These are phyloP conservation scores for Coelopa frigida DNA, from an alignment of 1,140 invertebrate species.

Conservation along the genomic window DNA sequence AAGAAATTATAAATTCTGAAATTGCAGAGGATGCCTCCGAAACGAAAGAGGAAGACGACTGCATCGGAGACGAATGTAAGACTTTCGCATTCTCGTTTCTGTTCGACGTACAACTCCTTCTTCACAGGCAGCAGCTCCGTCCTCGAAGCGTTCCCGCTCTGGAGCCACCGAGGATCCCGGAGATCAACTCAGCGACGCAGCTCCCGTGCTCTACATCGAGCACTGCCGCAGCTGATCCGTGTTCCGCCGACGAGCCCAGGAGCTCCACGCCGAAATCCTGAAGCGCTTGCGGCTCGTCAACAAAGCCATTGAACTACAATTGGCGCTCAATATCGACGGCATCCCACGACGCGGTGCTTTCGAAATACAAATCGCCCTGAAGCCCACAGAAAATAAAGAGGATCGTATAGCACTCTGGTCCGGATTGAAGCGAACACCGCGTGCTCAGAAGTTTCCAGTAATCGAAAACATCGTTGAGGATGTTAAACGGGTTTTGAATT, in stretches of 20 bases:
- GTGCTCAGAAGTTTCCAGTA: slow-evolving; percentile 34
- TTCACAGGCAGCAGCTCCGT: background rate
- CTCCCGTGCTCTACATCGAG: slow-evolving; percentile 34
- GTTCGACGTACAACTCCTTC: no score
- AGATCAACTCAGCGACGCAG: background rate
- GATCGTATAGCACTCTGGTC: slow-evolving; percentile 26
- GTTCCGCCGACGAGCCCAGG: slow-evolving; percentile 31
- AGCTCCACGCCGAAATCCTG: slow-evolving; percentile 24
- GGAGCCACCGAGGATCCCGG: background rate
- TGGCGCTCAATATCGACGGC: slow-evolving; percentile 26
- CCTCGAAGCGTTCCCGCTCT: background rate
- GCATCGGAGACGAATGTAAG: no score
- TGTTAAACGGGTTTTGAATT: background rate
- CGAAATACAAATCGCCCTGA: slow-evolving; percentile 21
- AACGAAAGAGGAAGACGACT: background rate
- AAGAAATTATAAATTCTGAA: no score
- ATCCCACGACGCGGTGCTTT: slow-evolving; percentile 31
- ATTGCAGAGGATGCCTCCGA: slow-evolving; percentile 6
- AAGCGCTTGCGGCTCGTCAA: slow-evolving; percentile 17
- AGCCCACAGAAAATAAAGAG: slow-evolving; percentile 8
- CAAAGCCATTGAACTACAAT: slow-evolving; percentile 23
- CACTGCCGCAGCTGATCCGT: slow-evolving; percentile 23
- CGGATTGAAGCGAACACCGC: slow-evolving; percentile 32
- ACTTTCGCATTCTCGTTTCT: no score
- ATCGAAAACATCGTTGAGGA: slow-evolving; percentile 23